Base-by-base conservation (phyloP, 2,888 invertebrate genomes). In the Sesia bembeciformis region DNA sequence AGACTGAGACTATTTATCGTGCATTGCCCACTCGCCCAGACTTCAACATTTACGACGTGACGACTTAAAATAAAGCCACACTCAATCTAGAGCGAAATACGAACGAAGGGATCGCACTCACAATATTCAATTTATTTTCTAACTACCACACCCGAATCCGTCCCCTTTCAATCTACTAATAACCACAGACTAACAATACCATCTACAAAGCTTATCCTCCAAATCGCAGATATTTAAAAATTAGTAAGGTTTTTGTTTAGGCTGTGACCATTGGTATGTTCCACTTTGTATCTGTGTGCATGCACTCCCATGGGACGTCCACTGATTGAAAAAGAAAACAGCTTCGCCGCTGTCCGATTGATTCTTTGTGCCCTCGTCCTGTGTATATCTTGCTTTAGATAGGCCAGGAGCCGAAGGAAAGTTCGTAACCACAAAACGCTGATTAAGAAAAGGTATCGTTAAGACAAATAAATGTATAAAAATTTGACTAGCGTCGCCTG, bases 251-350 rank as follows among this genome's bases (percentile, higher is more conserved):
- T 39, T 57, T 56, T 53, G 54, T 58, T 53, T 68, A 63, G 57
- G 5, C 81, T 83, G 72, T 77, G 78, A 62, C 3, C 5, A 7
- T 52, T 62, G 23, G 58, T 62, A 7, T 49, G 62, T 61, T 62
- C 60, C 60, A 62, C 64, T 66, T 66, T 66, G 64, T 67, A 70
- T 70, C 72, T 71, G 65, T 74, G 68, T 74, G 69, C 61, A 63
- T 64, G 63, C 58, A 65, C 63, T 70, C 83, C 69, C 81, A 55
- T 66, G 80, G 80, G 85, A 81, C 71, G 72, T 69, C 67, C 74
- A 74, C 76, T 86, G 86, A 85, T 86, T 86, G 86, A 82, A 86
- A 86, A 84, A 83, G 83, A 84, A 85, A 86, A 86, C 84, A 85
- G 81, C 75, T 79, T 79, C 76, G 68, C 76, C 81, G 71, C 72